These are phyloP conservation scores for Hydrolagus colliei DNA, from an alignment of 2,797 vertebrate species.

Conservation along the genomic window DNA sequence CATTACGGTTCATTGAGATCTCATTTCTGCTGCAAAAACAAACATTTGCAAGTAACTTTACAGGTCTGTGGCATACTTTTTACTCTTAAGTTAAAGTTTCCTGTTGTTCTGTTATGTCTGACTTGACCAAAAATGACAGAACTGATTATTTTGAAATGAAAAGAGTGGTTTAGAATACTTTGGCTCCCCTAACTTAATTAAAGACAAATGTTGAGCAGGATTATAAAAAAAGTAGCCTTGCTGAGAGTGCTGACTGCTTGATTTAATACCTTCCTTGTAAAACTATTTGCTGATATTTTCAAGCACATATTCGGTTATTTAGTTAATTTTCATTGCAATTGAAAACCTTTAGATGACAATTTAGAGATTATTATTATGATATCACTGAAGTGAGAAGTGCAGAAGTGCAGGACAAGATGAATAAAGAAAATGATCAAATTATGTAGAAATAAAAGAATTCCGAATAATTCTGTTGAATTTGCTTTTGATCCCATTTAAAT, in stretches of 20 bases:
- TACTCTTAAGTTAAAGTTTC: constrained; percentile 29
- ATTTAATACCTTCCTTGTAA: not conserved
- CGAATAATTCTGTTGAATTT: not conserved
- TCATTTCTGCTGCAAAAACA: not conserved
- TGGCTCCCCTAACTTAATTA: constrained; percentile 25
- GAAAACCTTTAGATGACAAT: not conserved
- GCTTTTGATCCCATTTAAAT: not conserved
- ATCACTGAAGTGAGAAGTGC: no score
- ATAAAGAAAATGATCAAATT: not conserved
- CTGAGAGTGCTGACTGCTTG: not conserved
- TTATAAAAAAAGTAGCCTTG: not conserved
- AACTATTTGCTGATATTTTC: constrained; percentile 8
- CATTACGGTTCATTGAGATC: not conserved
- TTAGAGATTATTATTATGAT: not conserved
- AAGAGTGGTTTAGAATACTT: constrained; percentile 17
- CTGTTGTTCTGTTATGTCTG: constrained; percentile 32
- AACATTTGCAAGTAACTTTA: constrained; percentile 1
- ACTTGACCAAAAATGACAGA: constrained; percentile 21
- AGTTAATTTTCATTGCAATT: not conserved
- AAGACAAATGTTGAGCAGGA: constrained; percentile 15
- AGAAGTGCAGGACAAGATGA: not conserved
- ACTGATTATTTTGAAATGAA: constrained; percentile 30
- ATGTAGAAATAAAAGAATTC: not conserved
- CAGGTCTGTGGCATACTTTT: constrained; percentile 12
- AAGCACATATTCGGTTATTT: not conserved